A percentile compares a stretch with the other conserved stretches of the same genome.
Conservation (phyloP, 1,140 invertebrate species). For the Chironomus tepperi region DNA sequence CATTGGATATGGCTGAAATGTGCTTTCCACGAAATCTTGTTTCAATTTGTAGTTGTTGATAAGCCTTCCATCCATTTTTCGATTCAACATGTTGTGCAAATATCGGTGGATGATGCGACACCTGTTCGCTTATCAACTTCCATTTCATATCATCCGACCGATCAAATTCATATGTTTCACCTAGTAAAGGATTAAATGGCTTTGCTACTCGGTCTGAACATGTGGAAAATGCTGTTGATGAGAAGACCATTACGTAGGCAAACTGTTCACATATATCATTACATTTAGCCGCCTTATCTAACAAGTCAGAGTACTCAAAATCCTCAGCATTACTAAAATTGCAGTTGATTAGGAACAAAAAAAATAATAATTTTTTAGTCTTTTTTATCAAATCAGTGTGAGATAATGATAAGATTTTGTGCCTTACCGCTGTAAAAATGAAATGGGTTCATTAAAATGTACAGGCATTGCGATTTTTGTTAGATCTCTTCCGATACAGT, state of each 20-base stretch:
- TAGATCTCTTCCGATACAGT: not conserved
- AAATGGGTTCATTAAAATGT: slow-evolving; percentile 77
- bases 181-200: slow-evolving; percentile 80
- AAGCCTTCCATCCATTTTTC: slow-evolving; percentile 23
- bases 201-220: slow-evolving; percentile 72
- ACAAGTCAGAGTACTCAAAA: slow-evolving; percentile 70
- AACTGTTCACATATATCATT: slow-evolving; percentile 59
- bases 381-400: not conserved
- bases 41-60: not conserved
- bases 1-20: not conserved
- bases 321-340: slow-evolving; percentile 49
- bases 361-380: slow-evolving; percentile 11
- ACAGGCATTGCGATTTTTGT: slow-evolving; percentile 53
- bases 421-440: slow-evolving; percentile 53
- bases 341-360: slow-evolving; percentile 19
- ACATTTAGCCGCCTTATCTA: slow-evolving; percentile 60
- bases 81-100: slow-evolving; percentile 73
- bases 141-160: slow-evolving; percentile 64
- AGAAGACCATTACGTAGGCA: slow-evolving; percentile 71
- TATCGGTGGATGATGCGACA: slow-evolving; percentile 80
- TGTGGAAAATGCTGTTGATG: slow-evolving; percentile 71
- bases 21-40: not conserved
- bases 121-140: slow-evolving; percentile 59
- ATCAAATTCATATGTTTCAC: slow-evolving; percentile 77
- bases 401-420: not conserved